phyloP scores from a whole-genome alignment of 1,140 invertebrate genomes.

The Diuraphis noxia region DNA sequence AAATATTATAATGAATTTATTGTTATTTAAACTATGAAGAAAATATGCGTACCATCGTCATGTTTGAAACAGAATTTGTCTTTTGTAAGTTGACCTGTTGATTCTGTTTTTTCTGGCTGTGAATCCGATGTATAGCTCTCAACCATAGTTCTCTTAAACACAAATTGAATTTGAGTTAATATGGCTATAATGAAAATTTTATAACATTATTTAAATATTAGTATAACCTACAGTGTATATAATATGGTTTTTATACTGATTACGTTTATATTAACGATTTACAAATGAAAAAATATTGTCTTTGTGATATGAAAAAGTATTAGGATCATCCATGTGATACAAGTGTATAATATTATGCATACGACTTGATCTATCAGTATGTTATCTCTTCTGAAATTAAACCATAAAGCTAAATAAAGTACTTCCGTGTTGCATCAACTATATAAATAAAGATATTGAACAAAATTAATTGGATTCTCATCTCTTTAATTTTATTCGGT shows the following conservation, averaged over 20 bases:
- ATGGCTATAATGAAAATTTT: neutral
- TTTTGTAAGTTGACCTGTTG: constrained; percentile 9
- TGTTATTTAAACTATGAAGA: neutral
- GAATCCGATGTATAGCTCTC: constrained; percentile 28
- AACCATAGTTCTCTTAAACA: constrained; percentile 27
- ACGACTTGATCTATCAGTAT: neutral
- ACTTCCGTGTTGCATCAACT: neutral
- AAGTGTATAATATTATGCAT: neutral
- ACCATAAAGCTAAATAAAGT: neutral
- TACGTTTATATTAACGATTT: neutral
- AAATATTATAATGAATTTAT: neutral
- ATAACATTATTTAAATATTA: neutral
- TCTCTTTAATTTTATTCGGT: neutral
- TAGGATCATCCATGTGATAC: neutral
- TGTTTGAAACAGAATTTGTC: constrained; percentile 21
- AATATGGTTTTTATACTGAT: neutral
- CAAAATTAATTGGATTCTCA: neutral
- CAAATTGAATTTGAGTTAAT: neutral
- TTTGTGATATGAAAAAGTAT: neutral
- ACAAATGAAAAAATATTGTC: neutral
- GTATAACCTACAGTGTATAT: neutral
- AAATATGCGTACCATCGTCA: neutral
- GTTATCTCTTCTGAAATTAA: neutral
- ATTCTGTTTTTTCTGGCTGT: constrained; percentile 9
- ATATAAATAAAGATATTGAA: neutral